Conservation (phyloP, 2,113 vertebrate species). For the Chionis minor region DNA sequence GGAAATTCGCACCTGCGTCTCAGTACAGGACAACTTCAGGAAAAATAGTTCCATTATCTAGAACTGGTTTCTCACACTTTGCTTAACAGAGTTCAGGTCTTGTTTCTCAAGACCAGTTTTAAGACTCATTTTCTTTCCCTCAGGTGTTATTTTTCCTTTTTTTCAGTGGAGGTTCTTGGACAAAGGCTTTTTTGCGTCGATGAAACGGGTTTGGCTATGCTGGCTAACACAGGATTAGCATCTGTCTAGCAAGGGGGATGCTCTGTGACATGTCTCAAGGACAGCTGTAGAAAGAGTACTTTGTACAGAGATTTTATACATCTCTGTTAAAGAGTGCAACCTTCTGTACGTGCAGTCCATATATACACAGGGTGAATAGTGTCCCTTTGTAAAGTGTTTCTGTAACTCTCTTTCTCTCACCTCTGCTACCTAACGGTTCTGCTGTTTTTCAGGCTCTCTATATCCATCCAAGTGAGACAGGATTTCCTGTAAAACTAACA, state of each 20-base stretch:
- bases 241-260: slow-evolving; percentile 48
- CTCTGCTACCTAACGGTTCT: slow-evolving; percentile 26
- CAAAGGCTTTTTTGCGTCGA: neutral
- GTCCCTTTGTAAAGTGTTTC: slow-evolving; percentile 39
- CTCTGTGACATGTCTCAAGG: slow-evolving; percentile 40
- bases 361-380: slow-evolving; percentile 27
- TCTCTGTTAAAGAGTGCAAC: neutral
- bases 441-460: slow-evolving; percentile 33
- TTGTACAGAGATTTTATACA: slow-evolving; percentile 36
- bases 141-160: neutral
- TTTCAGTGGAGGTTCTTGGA: neutral
- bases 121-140: neutral
- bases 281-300: slow-evolving; percentile 44
- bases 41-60: slow-evolving; percentile 1
- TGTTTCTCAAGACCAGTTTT: neutral
- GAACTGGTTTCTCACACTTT: neutral
- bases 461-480: slow-evolving; percentile 49
- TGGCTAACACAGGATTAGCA: neutral
- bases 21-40: neutral
- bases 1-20: slow-evolving; percentile 28
- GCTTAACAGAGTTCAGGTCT: neutral
- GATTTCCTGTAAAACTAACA: slow-evolving; percentile 60
- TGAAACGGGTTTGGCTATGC: neutral
- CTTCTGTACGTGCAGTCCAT: neutral
- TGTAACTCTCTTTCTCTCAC: slow-evolving; percentile 37